These are phyloP conservation scores for Trematomus bernacchii DNA, from an alignment of 2,797 vertebrate species.

Conservation along the genomic window DNA sequence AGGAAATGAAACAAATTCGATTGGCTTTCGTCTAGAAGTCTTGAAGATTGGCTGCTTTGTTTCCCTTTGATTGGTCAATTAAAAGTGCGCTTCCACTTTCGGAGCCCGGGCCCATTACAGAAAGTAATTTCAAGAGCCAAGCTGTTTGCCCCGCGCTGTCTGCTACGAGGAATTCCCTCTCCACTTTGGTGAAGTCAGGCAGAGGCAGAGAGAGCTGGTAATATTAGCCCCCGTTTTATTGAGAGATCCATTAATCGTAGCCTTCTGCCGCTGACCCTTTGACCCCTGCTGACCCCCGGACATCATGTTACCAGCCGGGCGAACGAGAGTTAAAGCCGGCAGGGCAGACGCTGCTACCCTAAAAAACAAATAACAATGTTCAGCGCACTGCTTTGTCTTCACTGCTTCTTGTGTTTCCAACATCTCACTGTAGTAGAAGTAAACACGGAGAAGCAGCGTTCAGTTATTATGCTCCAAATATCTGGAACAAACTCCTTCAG, in stretches of 20 bases:
- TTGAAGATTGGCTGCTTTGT: conserved; percentile 75
- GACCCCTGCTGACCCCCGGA: conserved; percentile 83
- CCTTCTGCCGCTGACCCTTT: conserved; percentile 83
- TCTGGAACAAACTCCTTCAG: too few relatives aligned
- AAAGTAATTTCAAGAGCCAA: conserved; percentile 82
- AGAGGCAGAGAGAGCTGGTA: conserved; percentile 76
- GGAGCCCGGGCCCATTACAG: conserved; percentile 71
- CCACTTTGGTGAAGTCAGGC: conserved; percentile 73
- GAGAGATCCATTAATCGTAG: conserved; percentile 88
- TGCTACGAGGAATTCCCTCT: conserved; percentile 78
- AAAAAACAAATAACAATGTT: conserved; percentile 33
- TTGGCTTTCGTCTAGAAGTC: conserved; percentile 69
- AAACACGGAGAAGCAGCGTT: too few relatives aligned
- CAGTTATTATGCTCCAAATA: too few relatives aligned
- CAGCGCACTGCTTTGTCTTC: not conserved
- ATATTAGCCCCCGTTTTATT: conserved; percentile 87
- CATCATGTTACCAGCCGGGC: conserved; percentile 81
- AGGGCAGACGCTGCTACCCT: conserved; percentile 1
- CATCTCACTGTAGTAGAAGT: not conserved
- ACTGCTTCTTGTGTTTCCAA: conserved; percentile 1
- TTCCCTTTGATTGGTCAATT: conserved; percentile 82
- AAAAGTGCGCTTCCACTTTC: conserved; percentile 78
- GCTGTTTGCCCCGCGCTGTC: conserved; percentile 76
- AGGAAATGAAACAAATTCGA: conserved; percentile 80
- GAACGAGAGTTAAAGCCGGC: conserved; percentile 44